phyloP scores from a whole-genome alignment of 2,113 vertebrate genomes.

The Lepisosteus osseus region DNA sequence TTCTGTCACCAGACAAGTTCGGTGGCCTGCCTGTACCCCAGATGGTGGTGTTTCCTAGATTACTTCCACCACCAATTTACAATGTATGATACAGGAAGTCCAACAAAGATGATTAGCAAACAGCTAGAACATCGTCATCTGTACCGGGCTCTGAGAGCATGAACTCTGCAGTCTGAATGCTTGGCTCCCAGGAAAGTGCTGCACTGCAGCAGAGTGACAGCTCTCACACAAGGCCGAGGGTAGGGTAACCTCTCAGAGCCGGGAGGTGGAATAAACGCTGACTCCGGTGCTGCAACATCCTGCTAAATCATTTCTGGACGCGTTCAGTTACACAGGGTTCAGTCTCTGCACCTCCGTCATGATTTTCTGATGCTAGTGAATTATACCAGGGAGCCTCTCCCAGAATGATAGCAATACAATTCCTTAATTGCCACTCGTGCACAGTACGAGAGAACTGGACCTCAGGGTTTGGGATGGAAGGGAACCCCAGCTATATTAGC shows the following conservation, averaged over 20 bases:
- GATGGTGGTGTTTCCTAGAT: neutral
- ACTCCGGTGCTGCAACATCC: slow-evolving; percentile 8
- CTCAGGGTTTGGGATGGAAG: too few relatives aligned
- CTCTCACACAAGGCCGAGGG: neutral
- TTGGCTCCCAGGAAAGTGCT: neutral
- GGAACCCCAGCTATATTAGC: too few relatives aligned
- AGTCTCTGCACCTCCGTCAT: slow-evolving; percentile 3
- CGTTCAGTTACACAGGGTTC: slow-evolving; percentile 18
- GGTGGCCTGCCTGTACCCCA: too few relatives aligned
- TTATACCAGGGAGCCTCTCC: slow-evolving; percentile 1
- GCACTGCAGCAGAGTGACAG: neutral
- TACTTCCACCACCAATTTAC: neutral
- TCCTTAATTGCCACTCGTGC: too few relatives aligned
- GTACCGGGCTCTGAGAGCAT: neutral
- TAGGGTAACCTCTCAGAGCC: neutral
- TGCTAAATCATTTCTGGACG: slow-evolving; percentile 20
- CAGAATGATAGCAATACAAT: too few relatives aligned
- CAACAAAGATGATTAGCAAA: too few relatives aligned
- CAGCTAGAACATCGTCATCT: too few relatives aligned
- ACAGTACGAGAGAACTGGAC: too few relatives aligned
- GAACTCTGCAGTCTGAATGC: neutral
- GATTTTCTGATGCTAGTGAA: neutral
- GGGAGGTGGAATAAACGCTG: neutral
- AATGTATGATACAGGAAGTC: too few relatives aligned
- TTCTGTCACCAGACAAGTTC: too few relatives aligned